Base-by-base conservation (phyloP, 1,140 invertebrate species). In the Araneus ventricosus region DNA sequence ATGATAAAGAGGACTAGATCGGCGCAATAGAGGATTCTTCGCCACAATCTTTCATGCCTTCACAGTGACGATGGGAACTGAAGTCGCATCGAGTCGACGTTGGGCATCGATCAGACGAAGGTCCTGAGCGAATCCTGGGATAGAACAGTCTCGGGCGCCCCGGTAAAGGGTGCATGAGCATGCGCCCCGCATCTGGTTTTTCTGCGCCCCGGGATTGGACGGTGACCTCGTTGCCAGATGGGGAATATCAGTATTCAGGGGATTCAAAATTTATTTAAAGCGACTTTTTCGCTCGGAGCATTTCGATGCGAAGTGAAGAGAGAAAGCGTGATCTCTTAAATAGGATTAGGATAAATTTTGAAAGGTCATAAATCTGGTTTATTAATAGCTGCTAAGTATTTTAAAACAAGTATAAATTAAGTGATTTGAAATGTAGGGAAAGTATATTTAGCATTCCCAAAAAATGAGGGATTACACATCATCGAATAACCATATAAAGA, bases 41-140 rank as follows among this genome's bases (percentile, higher is more conserved):
- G 45, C 45, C 41, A 14, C 39, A 57, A 52, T 85, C 10, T n/a
- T 85, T 52, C 84, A 59, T 86, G 45, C 52, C 52, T 57, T 24
- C 45, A 34, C 45, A 30, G 17, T 34, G 45, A 45, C 41, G 30
- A 82, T 52, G 84, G 20, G 17, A 20, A 7, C 52, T 30, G 41
- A 27, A 34, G 84, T 57, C 45, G 41, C 41, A 85, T 30, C 10
- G 45, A 6, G 24, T 39, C 82, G 39, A 20, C 45, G 27, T 22
- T 41, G 27, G 45, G 82, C 84, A 86, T 86, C 84, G 84, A 86
- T 86, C 84, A 86, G 45, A 86, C 45, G 82, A 85, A n/a, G 41
- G 82, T 27, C 27, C 39, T n/a, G 7, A 14, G 45, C 27, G 52
- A 61, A 61, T 86, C 84, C 84, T 86, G 84, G 84, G 84, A 86